Percentiles rank a stretch among this genome's conserved stretches.
phyloP scores from a whole-genome alignment of 2,888 invertebrate genomes.

The Tricholauxania praeusta region DNA sequence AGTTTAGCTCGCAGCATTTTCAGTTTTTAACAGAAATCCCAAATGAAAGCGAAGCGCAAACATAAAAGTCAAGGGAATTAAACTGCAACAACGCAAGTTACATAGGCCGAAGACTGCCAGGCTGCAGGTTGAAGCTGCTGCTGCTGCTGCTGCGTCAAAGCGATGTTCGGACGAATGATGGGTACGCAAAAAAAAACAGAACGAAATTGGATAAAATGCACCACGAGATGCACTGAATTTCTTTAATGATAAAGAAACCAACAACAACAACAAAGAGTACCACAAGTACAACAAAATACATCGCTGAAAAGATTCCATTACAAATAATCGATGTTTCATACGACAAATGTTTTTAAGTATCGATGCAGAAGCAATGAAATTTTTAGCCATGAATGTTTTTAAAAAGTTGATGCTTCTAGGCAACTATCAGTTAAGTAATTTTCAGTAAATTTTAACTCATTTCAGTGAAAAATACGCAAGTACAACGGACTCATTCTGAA shows the following conservation, averaged over 20 bases:
- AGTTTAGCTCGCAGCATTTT: constrained; percentile 31
- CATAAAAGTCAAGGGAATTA: constrained; percentile 5
- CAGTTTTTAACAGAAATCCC: constrained; percentile 29
- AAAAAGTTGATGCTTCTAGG: no score
- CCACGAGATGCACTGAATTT: constrained; percentile 35
- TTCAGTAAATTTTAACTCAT: no score
- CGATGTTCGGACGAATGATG: constrained; percentile 20
- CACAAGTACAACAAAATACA: constrained; percentile 1
- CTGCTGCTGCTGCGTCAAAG: constrained; percentile 18
- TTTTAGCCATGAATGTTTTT: no score
- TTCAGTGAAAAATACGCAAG: no score
- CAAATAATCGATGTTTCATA: no score
- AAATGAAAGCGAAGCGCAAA: constrained; percentile 12
- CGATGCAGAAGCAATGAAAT: no score
- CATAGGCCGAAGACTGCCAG: constrained; percentile 2
- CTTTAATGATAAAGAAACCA: constrained; percentile 34
- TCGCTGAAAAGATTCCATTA: background rate
- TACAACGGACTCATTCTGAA: no score
- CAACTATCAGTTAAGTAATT: no score
- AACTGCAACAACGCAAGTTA: background rate
- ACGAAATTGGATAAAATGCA: background rate
- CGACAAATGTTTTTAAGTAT: no score
- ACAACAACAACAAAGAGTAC: constrained; percentile 6
- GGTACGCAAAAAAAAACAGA: background rate
- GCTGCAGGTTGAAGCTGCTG: background rate